These are phyloP conservation scores for Cranoglanis bouderius DNA, from an alignment of 2,113 vertebrate genomes.

Conservation along the genomic window DNA sequence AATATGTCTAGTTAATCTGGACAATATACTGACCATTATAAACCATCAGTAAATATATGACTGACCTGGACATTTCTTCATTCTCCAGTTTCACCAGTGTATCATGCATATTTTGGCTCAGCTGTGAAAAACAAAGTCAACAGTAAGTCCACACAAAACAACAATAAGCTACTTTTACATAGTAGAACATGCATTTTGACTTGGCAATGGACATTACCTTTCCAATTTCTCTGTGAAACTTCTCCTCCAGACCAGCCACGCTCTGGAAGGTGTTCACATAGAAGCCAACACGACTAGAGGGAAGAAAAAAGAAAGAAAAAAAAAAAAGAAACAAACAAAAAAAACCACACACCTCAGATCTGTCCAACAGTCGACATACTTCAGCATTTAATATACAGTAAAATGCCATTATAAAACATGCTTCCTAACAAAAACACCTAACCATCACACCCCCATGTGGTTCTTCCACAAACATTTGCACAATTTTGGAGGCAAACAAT, in stretches of 20 bases:
- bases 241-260: constrained; percentile 93
- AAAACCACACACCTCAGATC: background rate
- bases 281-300: constrained; percentile 91
- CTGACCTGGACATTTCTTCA: constrained; percentile 75
- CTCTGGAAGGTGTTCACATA: constrained; percentile 99
- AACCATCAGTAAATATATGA: constrained; percentile 29
- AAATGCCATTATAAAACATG: background rate
- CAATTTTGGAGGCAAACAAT: background rate
- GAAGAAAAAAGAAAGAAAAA: constrained; percentile 33
- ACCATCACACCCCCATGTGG: background rate
- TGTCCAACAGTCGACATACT: background rate
- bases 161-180: background rate
- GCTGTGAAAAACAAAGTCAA: constrained; percentile 69
- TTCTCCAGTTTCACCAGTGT: constrained; percentile 84
- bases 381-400: background rate
- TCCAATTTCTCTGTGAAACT: constrained; percentile 97
- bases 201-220: constrained; percentile 78
- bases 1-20: background rate
- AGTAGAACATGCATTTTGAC: background rate
- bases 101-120: constrained; percentile 89
- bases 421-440: background rate
- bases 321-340: background rate
- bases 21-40: background rate
- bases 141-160: background rate
- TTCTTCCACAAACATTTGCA: background rate